Base-by-base conservation (phyloP, 2,888 invertebrate species). In the Mythimna albipuncta region DNA sequence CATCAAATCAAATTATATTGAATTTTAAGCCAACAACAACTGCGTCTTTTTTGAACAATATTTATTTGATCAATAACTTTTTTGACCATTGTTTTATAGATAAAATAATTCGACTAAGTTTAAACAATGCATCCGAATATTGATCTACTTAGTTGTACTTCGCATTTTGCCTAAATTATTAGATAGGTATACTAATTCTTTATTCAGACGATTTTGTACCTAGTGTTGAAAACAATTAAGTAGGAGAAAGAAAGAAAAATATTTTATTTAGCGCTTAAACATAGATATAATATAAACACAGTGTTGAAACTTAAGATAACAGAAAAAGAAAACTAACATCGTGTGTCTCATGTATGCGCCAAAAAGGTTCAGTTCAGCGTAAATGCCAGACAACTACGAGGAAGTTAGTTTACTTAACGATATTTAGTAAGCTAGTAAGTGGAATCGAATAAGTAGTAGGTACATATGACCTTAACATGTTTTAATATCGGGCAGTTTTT, bases 1-100 rank as follows among this genome's bases (percentile, higher is more conserved):
- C 63, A 47, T 63, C 50, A 32, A 63, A n/a, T 73, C 26, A 41
- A 58, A 50, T 35, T 64, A 57, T 50, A 50, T 58, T 73, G 2
- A 41, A 16, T 41, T 74, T 57, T 13, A 64, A 72, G 41, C 44
- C 44, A 44, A 38, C 21, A 69, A 19, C 47, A 6, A 57, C 13
- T 35, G 13, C 35, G 5, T 35, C 19, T 21, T 55, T 55, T 47
- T n/a, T n/a, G 13, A 41, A 41, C n/a, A 41, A 13, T n/a, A 50
- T 19, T 64, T 47, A 64, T 21, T 67, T 19, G 7, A 11, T 11
- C 1, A 6, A n/a, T 44, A 32, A 4, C 0, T 6, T 4, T 61
- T 64, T 68, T n/a, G 26, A 0, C 5, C 2, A 26, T 13, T 63
- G n/a, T n/a, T 10, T 66, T 66, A 10, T 55, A 35, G 10, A 35